Evolutionary conservation across 2,888 invertebrate genomes (phyloP).

Genomic region (Macrophya alboannulata): DNA sequence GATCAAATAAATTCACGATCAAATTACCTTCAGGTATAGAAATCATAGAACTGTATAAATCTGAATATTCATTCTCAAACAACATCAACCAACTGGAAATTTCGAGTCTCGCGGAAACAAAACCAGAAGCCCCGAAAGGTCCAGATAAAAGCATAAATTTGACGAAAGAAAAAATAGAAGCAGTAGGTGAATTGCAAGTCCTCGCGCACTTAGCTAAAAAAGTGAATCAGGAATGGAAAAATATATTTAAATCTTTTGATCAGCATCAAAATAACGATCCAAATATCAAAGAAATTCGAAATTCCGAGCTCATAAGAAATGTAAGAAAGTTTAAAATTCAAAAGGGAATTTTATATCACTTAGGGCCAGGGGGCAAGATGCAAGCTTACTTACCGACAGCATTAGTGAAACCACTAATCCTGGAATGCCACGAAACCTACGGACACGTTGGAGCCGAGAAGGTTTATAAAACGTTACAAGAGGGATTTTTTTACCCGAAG

Average conservation of each 20-base stretch:
- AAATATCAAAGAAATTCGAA: neutral
- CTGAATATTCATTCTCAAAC: no score
- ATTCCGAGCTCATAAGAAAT: neutral
- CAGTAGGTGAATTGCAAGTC: neutral
- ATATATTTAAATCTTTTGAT: no score
- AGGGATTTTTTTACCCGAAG: neutral
- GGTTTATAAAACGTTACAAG: neutral
- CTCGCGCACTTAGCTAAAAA: neutral
- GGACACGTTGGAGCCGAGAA: conserved; percentile 33
- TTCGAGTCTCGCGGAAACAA: no score
- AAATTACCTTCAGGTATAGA: no score
- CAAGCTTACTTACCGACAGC: neutral
- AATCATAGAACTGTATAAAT: no score
- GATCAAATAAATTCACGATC: no score
- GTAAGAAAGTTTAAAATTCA: neutral
- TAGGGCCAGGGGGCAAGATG: neutral
- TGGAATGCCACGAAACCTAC: conserved; percentile 37
- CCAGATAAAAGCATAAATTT: no score
- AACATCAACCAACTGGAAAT: no score
- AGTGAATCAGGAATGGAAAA: neutral
- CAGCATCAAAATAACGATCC: neutral
- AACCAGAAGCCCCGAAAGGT: no score
- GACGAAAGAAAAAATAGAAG: neutral
- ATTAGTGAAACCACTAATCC: neutral
- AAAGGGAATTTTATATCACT: neutral